Evolutionary conservation across 2,797 vertebrate genomes (phyloP), one percentile per base, ranked within the genome.

Genomic region (Poecilia gillii): DNA sequence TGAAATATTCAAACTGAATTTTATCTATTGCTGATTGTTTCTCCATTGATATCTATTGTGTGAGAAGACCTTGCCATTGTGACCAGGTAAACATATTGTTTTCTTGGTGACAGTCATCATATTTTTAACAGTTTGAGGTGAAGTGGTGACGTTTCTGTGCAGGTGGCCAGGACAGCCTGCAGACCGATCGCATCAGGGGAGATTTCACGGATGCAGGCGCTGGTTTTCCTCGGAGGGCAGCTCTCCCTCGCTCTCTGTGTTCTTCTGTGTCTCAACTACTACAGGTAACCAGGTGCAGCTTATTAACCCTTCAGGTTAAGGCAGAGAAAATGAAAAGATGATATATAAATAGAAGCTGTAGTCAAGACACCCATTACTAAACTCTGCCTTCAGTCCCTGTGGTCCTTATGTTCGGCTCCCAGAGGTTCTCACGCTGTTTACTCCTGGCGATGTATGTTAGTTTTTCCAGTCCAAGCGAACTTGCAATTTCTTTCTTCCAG

Each of bases 211-310:
- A 95, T 96, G 79, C 97, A 97, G 76, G 97, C 98, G 5, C 91
- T 99, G 0, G 72, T 97, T 83, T 99, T 99, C 82, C 95, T 99
- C 0, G 97, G 97, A 0, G 97, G 96, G 25, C 99, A 99, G 85
- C 96, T 99, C 28, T 97, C 97, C 82, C 92, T 99, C 88, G 97
- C 97, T 0, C 95, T 99, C 5, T 95, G 96, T 25, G 89, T 99
- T 77, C 96, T 99, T 43, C 94, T 99, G 53, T 98, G 96, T 88
- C 96, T 99, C 78, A 99, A 99, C 93, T 95, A 97, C 89, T 99
- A 99, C 90, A 99, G 99, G 98, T 98, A 91, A 0, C 1, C 62
- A 51, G 0, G 57, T 20, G 16, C 47, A 13, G 12, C 33, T 6
- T 2, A 16, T 31, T 62, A 31, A 23, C 20, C 49, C 20, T 51